phyloP scores from a whole-genome alignment of 2,797 vertebrate genomes.

The Microctenopoma steveboyesi region DNA sequence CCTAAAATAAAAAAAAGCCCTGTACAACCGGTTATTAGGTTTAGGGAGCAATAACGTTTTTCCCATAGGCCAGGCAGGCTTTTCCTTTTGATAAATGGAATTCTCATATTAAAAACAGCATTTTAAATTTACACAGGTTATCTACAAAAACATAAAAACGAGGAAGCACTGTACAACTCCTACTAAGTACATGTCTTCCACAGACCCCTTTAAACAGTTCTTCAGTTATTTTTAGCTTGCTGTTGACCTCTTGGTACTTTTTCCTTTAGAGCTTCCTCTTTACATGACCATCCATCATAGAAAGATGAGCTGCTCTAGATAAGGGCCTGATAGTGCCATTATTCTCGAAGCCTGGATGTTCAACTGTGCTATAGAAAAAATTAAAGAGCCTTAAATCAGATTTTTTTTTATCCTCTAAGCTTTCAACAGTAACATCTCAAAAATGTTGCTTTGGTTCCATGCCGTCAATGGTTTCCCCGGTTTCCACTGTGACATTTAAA shows the following conservation, averaged over 20 bases:
- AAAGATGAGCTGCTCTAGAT: conserved; percentile 55
- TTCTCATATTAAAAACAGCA: no score
- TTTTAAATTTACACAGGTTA: no score
- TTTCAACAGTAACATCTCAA: conserved; percentile 7
- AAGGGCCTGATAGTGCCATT: conserved; percentile 35
- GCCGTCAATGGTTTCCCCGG: not conserved
- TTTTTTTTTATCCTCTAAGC: conserved; percentile 7
- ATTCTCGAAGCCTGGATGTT: conserved; percentile 28
- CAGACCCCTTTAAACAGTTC: conserved; percentile 45
- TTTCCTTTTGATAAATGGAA: no score
- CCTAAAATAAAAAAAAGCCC: no score
- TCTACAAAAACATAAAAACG: no score
- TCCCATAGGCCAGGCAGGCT: no score
- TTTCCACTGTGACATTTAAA: conserved; percentile 3
- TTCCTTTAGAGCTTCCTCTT: conserved; percentile 66
- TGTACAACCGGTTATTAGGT: no score
- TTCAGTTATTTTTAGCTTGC: conserved; percentile 70
- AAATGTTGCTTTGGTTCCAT: conserved; percentile 9
- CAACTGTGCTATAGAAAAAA: conserved; percentile 11
- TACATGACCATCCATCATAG: conserved; percentile 58
- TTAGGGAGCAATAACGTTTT: no score
- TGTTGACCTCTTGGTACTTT: conserved; percentile 65
- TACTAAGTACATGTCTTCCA: conserved; percentile 40
- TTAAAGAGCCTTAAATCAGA: conserved; percentile 8
- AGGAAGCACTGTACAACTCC: conserved; percentile 21